Evolutionary conservation across 2,888 invertebrate species (phyloP).

Genomic region (Xylota sylvarum): DNA sequence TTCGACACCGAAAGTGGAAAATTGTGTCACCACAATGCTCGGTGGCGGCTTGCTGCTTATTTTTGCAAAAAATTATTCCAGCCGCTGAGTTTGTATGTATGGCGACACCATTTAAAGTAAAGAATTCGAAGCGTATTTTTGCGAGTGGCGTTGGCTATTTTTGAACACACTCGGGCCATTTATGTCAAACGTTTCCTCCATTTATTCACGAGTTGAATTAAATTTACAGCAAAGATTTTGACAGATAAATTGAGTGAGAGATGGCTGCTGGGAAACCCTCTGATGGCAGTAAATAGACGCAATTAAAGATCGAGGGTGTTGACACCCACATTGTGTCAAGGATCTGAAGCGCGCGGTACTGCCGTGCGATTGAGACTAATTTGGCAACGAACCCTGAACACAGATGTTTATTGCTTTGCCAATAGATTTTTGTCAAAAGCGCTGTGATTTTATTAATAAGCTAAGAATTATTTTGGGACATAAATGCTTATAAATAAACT

Average conservation of each 20-base stretch:
- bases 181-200: conserved; percentile 9
- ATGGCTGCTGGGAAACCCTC: neutral
- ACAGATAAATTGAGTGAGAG: conserved; percentile 39
- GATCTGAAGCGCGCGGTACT: conserved; percentile 10
- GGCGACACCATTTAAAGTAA: conserved; percentile 13
- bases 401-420: conserved; percentile 16
- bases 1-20: neutral
- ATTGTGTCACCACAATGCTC: neutral
- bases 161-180: neutral
- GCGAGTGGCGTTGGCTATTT: conserved; percentile 26
- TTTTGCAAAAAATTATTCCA: conserved; percentile 19
- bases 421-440: conserved; percentile 6
- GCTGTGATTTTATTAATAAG: conserved; percentile 28
- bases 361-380: conserved; percentile 43
- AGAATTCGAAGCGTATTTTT: conserved; percentile 18
- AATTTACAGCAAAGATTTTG: conserved; percentile 32
- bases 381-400: conserved; percentile 29
- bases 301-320: conserved; percentile 42
- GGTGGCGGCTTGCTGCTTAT: neutral
- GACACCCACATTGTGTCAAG: conserved; percentile 15
- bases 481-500: conserved; percentile 37
- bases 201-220: conserved; percentile 42
- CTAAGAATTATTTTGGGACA: conserved; percentile 31
- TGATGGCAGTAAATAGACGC: conserved; percentile 3
- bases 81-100: neutral